phyloP scores from a whole-genome alignment of 2,113 vertebrate species.

The Phyllostomus hastatus region DNA sequence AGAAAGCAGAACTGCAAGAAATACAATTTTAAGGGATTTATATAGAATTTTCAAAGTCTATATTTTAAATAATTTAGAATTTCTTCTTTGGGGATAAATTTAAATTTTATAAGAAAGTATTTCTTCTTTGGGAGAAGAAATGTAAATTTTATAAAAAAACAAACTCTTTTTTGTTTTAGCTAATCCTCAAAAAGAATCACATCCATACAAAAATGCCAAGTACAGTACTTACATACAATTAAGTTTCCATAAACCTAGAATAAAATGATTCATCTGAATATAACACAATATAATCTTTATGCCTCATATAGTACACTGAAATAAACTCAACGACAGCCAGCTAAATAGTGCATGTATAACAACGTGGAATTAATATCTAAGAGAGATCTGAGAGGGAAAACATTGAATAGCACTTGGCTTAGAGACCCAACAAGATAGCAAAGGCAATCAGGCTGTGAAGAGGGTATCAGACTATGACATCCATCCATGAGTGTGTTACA shows the following conservation, averaged over 20 bases:
- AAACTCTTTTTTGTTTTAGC: neutral
- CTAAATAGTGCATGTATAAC: neutral
- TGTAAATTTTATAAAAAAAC: neutral
- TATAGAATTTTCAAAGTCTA: neutral
- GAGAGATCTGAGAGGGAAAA: neutral
- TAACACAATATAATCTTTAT: neutral
- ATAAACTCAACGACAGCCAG: neutral
- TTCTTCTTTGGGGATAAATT: neutral
- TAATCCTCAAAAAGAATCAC: neutral
- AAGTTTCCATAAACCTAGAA: conserved; percentile 10
- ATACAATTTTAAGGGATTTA: conserved; percentile 21
- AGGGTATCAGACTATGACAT: conserved; percentile 9
- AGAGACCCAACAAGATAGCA: neutral
- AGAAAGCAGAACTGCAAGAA: conserved; percentile 35
- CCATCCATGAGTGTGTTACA: conserved; percentile 9
- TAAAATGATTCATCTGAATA: conserved; percentile 24
- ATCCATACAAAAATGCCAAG: conserved; percentile 43
- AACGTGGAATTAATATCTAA: neutral
- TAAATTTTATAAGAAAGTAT: neutral
- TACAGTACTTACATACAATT: neutral
- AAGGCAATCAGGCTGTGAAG: conserved; percentile 18
- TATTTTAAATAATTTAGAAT: conserved; percentile 31
- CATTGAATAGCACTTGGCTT: conserved; percentile 10
- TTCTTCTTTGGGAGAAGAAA: neutral
- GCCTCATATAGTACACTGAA: neutral